Evolutionary conservation across 2,888 invertebrate species (phyloP), one percentile per base, ranked within the genome.

Genomic region (Protophormia terraenovae): DNA sequence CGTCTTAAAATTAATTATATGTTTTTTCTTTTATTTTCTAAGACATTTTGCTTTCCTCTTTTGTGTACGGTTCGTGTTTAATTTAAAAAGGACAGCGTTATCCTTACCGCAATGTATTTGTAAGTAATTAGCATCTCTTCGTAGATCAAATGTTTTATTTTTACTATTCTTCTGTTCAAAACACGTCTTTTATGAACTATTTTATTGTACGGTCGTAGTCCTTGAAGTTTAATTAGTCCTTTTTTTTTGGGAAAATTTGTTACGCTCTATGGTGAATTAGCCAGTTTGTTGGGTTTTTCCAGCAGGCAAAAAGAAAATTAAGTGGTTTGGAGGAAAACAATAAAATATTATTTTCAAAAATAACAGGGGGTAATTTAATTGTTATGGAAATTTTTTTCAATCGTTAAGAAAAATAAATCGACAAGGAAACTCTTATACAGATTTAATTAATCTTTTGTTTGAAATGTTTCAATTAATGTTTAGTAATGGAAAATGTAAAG

Each of bases 91-190:
- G 32, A 38, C 66, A 22, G 29, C 32, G 12, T 38, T 24, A 67
- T 60, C 50, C 79, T 71, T 71, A 75, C 75, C 79, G 47, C 84
- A 84, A 84, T 76, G 29, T 75, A 58, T 66, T 58, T 64, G 55
- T 71, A 16, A 66, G 71, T 76, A 80, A 80, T 79, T 84, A 84
- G 19, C 64, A 58, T 16, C 58, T 66, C n/a, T 47, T 29, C 35
- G 72, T 29, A 50, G 22, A 10, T 50, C 3, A n/a, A 8, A 6
- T 19, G 16, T 14, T 7, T 7, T 22, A 50, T 22, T 50, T 50
- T 50, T 6, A 35, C 35, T 10, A 2, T 35, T 8, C n/a, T 41
- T 41, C 12, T 41, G 4, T 2, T 41, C 12, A 35, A 35, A 0
- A 35, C 41, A 4, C 1, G 50, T 16, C 4, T 3, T n/a, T n/a